These are phyloP conservation scores for Diarsia dahlii DNA, from an alignment of 2,888 invertebrate genomes.

Conservation along the genomic window DNA sequence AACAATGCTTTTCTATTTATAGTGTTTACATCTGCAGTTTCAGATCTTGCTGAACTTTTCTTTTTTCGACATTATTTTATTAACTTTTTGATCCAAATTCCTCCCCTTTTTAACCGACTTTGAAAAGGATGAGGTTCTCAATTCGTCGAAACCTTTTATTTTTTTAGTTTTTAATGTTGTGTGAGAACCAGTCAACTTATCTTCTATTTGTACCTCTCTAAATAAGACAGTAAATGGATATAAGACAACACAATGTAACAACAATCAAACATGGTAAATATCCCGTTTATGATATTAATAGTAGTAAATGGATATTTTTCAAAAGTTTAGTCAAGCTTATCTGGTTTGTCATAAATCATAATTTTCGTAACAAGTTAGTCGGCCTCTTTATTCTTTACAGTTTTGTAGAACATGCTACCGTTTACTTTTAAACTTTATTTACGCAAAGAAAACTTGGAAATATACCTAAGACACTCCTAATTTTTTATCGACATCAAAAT, in stretches of 20 bases:
- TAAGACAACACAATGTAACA: no score
- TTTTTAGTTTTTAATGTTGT: no score
- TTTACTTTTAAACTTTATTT: not conserved
- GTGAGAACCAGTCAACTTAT: no score
- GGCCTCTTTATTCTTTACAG: not conserved
- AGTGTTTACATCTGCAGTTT: not conserved
- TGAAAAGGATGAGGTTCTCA: no score
- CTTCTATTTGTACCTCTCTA: not conserved
- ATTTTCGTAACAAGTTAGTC: not conserved
- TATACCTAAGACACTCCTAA: no score
- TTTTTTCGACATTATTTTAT: no score
- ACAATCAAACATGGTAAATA: no score
- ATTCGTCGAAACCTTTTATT: no score
- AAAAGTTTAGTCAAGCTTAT: not conserved
- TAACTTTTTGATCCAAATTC: not conserved
- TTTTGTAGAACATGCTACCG: not conserved
- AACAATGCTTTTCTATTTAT: not conserved
- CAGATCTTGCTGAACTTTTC: not conserved
- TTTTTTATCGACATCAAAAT: no score
- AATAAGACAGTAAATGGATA: not conserved
- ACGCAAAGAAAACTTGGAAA: no score
- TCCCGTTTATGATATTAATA: no score
- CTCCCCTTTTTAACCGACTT: no score
- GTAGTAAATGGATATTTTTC: not conserved
- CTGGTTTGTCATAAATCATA: not conserved